Percentiles rank a stretch among this genome's conserved stretches.
These are phyloP conservation scores for Andrena bucephala DNA, from an alignment of 2,888 invertebrate genomes.

Conservation along the genomic window DNA sequence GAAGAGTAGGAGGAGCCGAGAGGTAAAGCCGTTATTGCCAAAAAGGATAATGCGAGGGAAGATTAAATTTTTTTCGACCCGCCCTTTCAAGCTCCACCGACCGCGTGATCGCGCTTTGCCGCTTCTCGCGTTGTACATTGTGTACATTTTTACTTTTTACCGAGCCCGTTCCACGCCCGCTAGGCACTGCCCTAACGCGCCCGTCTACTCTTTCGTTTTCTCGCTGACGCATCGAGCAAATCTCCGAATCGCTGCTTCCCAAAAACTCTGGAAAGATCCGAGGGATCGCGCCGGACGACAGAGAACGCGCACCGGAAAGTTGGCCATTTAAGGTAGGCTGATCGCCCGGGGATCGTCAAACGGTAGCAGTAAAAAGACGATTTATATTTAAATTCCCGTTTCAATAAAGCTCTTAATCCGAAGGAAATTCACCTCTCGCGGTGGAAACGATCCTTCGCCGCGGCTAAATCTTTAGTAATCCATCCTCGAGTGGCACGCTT, in stretches of 20 bases:
- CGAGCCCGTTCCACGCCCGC: conserved; percentile 16
- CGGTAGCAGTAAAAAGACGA: conserved; percentile 46
- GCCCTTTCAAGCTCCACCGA: conserved; percentile 58
- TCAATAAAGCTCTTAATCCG: conserved; percentile 52
- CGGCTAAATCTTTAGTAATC: conserved; percentile 54
- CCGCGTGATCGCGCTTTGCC: conserved; percentile 66
- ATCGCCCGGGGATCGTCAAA: conserved; percentile 6
- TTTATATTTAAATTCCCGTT: conserved; percentile 62
- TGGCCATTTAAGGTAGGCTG: neutral
- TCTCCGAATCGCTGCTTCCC: neutral
- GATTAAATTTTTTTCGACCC: conserved; percentile 78
- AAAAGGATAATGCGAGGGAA: conserved; percentile 80
- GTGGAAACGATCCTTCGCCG: conserved; percentile 44
- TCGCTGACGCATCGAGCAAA: neutral
- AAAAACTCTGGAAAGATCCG: neutral
- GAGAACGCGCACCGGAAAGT: neutral
- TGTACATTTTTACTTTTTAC: conserved; percentile 62
- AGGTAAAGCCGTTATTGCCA: conserved; percentile 76
- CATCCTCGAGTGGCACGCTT: conserved; percentile 46
- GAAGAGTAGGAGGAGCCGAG: conserved; percentile 59
- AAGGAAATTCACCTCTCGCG: conserved; percentile 43
- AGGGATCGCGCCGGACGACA: neutral
- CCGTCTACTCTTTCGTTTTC: too few species aligned
- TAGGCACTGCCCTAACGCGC: too few species aligned
- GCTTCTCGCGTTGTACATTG: conserved; percentile 61